phyloP scores from a whole-genome alignment of 2,888 invertebrate genomes.

The Eilema depressum region DNA sequence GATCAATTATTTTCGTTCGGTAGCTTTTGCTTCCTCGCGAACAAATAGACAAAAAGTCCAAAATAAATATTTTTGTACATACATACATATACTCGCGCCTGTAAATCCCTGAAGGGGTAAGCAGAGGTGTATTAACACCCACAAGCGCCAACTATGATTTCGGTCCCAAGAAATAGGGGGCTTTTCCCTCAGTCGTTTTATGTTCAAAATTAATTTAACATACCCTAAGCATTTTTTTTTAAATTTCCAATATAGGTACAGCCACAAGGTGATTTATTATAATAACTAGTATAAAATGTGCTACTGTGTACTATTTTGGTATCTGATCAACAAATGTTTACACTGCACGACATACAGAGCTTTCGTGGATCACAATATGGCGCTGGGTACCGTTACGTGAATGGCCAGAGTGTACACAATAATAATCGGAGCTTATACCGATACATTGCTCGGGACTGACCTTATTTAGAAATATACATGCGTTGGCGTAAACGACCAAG shows the following conservation, averaged over 20 bases:
- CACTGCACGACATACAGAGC: slow-evolving; percentile 39
- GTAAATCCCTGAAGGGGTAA: too few species aligned
- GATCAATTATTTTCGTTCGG: too few species aligned
- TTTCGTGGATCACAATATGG: slow-evolving; percentile 54
- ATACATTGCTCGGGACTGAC: slow-evolving; percentile 63
- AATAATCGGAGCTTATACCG: slow-evolving; percentile 62
- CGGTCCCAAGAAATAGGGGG: too few species aligned
- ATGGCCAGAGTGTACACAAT: slow-evolving; percentile 67
- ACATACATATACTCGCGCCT: too few species aligned
- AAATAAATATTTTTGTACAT: too few species aligned
- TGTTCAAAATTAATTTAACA: not conserved
- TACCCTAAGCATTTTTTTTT: not conserved
- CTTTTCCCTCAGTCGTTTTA: too few species aligned
- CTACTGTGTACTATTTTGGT: not conserved
- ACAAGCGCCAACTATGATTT: too few species aligned
- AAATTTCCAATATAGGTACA: not conserved
- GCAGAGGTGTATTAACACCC: too few species aligned
- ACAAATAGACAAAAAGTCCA: too few species aligned
- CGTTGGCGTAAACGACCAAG: slow-evolving; percentile 41
- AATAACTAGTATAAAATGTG: not conserved
- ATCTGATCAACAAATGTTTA: slow-evolving; percentile 40
- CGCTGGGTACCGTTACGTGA: slow-evolving; percentile 61
- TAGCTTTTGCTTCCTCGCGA: too few species aligned
- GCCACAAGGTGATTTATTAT: not conserved
- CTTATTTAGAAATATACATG: slow-evolving; percentile 65